A percentile compares a stretch with the other conserved stretches of the same genome.
Evolutionary conservation across 2,797 vertebrate species (phyloP).

Genomic region (Ctenopoma kingsleyae): DNA sequence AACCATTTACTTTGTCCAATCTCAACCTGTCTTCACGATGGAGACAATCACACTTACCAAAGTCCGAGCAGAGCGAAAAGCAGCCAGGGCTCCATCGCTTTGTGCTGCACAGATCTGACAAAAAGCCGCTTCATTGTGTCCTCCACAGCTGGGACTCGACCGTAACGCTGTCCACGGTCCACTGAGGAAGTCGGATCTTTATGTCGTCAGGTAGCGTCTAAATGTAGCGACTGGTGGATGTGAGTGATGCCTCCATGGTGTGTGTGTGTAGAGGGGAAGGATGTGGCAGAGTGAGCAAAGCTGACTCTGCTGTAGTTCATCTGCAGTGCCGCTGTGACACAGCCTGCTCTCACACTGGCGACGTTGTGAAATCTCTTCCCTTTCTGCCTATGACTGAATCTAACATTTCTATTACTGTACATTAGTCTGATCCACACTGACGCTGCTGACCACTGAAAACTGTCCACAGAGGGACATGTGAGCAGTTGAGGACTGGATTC

Average conservation of each 20-base stretch:
- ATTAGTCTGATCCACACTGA: background rate
- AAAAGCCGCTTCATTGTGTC: slow-evolving; percentile 35
- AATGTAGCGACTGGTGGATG: slow-evolving; percentile 10
- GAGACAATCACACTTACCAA: slow-evolving; percentile 75
- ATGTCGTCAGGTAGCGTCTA: slow-evolving; percentile 1
- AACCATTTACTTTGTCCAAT: background rate
- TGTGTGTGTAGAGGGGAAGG: slow-evolving; percentile 18
- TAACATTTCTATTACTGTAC: no score
- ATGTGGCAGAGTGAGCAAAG: slow-evolving; percentile 1
- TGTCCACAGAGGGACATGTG: no score
- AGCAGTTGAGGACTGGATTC: no score
- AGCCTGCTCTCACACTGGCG: slow-evolving; percentile 8
- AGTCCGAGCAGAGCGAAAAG: slow-evolving; percentile 76
- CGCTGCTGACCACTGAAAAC: background rate
- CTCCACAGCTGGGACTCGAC: slow-evolving; percentile 5
- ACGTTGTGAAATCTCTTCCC: background rate
- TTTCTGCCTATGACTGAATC: no score
- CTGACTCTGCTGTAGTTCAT: slow-evolving; percentile 58
- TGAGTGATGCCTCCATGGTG: slow-evolving; percentile 32
- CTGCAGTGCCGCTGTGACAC: slow-evolving; percentile 52
- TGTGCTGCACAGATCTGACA: slow-evolving; percentile 42
- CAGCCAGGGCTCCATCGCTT: slow-evolving; percentile 73
- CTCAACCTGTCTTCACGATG: slow-evolving; percentile 1
- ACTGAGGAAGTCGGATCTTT: background rate
- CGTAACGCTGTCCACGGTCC: background rate